phyloP scores from a whole-genome alignment of 2,888 invertebrate species.

The Tricholauxania praeusta region DNA sequence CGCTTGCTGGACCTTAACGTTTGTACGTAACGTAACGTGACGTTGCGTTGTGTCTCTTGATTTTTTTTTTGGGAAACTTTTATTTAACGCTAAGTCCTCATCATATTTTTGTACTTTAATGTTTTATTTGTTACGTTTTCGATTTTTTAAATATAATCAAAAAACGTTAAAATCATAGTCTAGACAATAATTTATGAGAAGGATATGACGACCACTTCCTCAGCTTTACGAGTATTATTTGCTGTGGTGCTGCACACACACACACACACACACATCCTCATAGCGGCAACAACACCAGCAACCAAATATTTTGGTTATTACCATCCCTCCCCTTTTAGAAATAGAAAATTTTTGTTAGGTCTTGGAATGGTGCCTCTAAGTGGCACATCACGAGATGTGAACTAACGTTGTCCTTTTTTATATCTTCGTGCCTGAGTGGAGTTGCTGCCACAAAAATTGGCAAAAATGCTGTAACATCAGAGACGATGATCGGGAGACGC shows the following conservation, averaged over 20 bases:
- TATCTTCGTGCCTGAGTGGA: conserved; percentile 27
- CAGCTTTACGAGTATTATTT: conserved; percentile 36
- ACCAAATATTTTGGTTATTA: conserved; percentile 35
- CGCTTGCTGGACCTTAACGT: conserved; percentile 20
- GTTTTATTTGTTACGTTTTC: conserved; percentile 19
- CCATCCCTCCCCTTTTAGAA: not conserved
- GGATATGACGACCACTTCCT: conserved; percentile 44
- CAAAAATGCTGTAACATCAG: not conserved
- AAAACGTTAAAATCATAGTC: conserved; percentile 67
- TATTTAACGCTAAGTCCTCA: conserved; percentile 20
- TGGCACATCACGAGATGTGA: conserved; percentile 24
- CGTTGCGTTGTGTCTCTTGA: conserved; percentile 3
- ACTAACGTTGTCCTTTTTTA: conserved; percentile 29
- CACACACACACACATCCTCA: conserved; percentile 5
- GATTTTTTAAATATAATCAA: conserved; percentile 58
- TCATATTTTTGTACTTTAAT: not conserved
- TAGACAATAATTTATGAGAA: conserved; percentile 67
- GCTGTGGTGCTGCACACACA: not conserved
- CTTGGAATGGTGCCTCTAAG: conserved; percentile 30
- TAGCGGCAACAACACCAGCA: conserved; percentile 17
- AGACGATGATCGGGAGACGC: no score
- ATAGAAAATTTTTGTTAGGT: no score
- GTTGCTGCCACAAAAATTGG: conserved; percentile 5
- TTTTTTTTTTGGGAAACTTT: not conserved
- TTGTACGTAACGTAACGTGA: not conserved